phyloP scores from a whole-genome alignment of 2,888 invertebrate species.

The Sylvicola cinctus region DNA sequence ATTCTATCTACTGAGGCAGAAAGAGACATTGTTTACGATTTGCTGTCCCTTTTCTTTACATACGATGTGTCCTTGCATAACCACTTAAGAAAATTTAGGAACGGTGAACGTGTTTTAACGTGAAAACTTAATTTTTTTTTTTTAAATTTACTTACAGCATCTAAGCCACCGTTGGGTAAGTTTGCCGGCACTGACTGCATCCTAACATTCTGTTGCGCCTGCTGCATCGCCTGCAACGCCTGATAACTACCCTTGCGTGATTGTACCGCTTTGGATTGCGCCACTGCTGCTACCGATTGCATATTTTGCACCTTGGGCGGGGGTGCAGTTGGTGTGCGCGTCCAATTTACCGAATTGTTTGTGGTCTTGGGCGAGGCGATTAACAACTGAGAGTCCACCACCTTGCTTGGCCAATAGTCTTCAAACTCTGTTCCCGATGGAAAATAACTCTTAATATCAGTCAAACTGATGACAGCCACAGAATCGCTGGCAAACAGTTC shows the following conservation, averaged over 20 bases:
- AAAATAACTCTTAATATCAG: constrained; percentile 78
- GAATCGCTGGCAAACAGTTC: constrained; percentile 81
- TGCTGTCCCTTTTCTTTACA: no score
- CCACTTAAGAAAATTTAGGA: no score
- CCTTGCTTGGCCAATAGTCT: constrained; percentile 76
- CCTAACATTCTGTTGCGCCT: no score
- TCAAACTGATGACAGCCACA: constrained; percentile 74
- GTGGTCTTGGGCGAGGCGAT: constrained; percentile 36
- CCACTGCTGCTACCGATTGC: constrained; percentile 13
- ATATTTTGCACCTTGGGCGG: constrained; percentile 23
- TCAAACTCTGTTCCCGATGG: constrained; percentile 78
- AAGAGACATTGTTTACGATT: no score
- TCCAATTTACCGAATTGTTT: constrained; percentile 49
- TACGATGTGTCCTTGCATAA: no score
- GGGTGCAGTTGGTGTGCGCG: constrained; percentile 53
- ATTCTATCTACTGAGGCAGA: no score
- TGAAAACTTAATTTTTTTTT: no score
- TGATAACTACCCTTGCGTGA: no score
- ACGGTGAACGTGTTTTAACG: no score
- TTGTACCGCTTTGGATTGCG: no score
- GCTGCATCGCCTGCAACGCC: no score
- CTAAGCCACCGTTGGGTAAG: constrained; percentile 12
- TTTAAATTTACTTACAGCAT: no score
- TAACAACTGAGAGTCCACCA: constrained; percentile 59
- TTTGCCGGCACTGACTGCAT: constrained; percentile 8